Base-by-base conservation (phyloP, 30 jellyfish, hydroid and myxozoan genomes). In the Phacellophora camtschatica region DNA sequence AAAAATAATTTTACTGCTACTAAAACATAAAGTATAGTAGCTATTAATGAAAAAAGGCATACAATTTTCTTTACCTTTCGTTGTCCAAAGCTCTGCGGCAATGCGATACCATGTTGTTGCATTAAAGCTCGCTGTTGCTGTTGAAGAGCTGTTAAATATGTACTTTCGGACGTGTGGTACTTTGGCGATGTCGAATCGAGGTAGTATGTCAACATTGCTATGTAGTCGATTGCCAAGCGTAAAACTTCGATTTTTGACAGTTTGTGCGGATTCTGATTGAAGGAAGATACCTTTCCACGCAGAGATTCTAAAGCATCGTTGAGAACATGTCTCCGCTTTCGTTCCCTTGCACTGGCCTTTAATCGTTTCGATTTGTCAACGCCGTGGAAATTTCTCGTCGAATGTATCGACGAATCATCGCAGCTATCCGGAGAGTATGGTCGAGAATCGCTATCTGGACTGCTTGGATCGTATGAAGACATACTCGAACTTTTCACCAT, bases 271-370 rank as follows among this genome's bases (percentile, higher is more conserved):
- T 86, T 84, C 31, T 83, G 83, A 64, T 86, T 62, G 19, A 76
- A 83, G 34, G 81, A 7, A 39, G 98, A 96, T 15, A 92, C 98
- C 49, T 86, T 92, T 1, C 43, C 79, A 2, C 98, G 88, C 28
- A 92, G 70, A 2, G 68, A 28, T 27, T 92, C 98, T 73, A 92
- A 46, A 6, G 98, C 98, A 64, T 71, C 96, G 77, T 92, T 92
- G 33, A 92, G 80, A 1, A 92, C 98, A 36, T 92, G 98, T 24
- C 98, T 85, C 24, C 98, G 63, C 24, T 94, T 72, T 43, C 98
- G 74, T 57, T 92, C 98, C 33, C 98, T 66, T 0, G 98, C 98
- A 55, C 98, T 92, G 19, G 98, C 98, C 42, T 86, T 92, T 11
- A 92, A 58, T 6, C 98, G 83, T 58, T 92, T 92, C 28, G 83